Evolutionary conservation across 2,113 vertebrate genomes (phyloP), one percentile per base, ranked within the genome.

Genomic region (Hydrolagus affinis): DNA sequence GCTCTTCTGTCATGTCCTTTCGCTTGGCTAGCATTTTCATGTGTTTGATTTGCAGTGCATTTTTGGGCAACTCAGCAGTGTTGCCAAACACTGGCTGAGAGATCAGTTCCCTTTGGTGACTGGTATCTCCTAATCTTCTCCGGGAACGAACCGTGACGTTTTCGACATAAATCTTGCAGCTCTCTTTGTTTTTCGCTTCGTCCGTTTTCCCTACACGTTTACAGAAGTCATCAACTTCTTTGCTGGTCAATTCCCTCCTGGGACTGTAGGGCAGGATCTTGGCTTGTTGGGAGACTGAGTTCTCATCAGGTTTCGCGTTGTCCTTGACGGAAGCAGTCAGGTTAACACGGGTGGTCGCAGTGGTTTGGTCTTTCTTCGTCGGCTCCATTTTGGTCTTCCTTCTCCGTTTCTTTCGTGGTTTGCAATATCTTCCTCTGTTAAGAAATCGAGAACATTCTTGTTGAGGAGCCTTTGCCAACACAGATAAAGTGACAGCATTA

Each of bases 301-400:
- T 94, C 23, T 96, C 95, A 0, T 95, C 94, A 1, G 87, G 88
- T 14, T 91, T 94, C 85, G 93, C 68, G 21, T 89, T 93, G 59
- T 86, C 91, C 85, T 90, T 91, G 86, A 95, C 90, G 85, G 89
- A 86, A 30, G 12, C 89, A 10, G 92, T 90, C 56, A 91, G 91
- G 86, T 94, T 95, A 87, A 96, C 96, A 76, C 95, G 96, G 88
- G 94, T 95, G 85, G 96, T 98, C 88, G 97, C 98, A 0, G 97
- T 98, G 86, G 95, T 97, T 90, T 99, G 97, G 88, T 99, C 97
- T 89, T 95, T 97, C 86, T 96, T 98, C 73, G 96, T 91, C 44
- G 94, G 92, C 0, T 95, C 94, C 85, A 96, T 92, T 89, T 94
- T 96, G 21, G 96, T 93, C 86, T 93, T 92, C 85, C 88, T 94